These are phyloP conservation scores for Colius striatus DNA, from an alignment of 2,113 vertebrate genomes.

Conservation along the genomic window DNA sequence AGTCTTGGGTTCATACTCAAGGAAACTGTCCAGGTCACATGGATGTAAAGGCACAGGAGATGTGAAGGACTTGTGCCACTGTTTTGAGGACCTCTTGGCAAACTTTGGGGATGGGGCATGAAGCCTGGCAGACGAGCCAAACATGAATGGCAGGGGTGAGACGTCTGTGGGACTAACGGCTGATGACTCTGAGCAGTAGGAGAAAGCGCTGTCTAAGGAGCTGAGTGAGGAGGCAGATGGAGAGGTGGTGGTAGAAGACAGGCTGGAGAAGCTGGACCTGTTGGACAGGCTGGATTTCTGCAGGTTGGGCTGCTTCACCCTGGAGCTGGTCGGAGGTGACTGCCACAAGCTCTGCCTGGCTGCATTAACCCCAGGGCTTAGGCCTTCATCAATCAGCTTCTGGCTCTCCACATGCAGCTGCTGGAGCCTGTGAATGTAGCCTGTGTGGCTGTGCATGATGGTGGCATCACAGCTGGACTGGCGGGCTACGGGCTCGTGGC, in stretches of 20 bases:
- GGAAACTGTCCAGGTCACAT: conserved; percentile 23
- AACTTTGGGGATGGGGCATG: conserved; percentile 64
- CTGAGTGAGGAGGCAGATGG: conserved; percentile 79
- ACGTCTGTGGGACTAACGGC: conserved; percentile 68
- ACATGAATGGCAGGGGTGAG: conserved; percentile 70
- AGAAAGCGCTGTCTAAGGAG: conserved; percentile 80
- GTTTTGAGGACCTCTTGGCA: conserved; percentile 47
- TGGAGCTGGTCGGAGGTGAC: conserved; percentile 39
- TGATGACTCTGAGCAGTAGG: conserved; percentile 77
- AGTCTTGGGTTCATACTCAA: background rate
- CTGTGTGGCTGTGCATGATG: conserved; percentile 55
- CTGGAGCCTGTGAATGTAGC: conserved; percentile 65
- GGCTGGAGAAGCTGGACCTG: conserved; percentile 79
- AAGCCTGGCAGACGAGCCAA: conserved; percentile 71
- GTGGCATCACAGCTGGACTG: conserved; percentile 80
- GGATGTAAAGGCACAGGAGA: conserved; percentile 17
- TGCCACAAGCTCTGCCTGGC: conserved; percentile 59
- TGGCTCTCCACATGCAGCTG: conserved; percentile 70
- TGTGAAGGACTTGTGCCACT: conserved; percentile 64
- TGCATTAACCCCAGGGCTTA: conserved; percentile 23
- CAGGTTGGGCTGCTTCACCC: conserved; percentile 46
- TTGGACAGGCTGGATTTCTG: conserved; percentile 67
- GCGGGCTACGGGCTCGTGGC: conserved; percentile 70
- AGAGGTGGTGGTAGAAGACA: conserved; percentile 80
- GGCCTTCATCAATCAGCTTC: conserved; percentile 63